phyloP scores from a whole-genome alignment of 1,140 invertebrate genomes.

The Diabrotica undecimpunctata region DNA sequence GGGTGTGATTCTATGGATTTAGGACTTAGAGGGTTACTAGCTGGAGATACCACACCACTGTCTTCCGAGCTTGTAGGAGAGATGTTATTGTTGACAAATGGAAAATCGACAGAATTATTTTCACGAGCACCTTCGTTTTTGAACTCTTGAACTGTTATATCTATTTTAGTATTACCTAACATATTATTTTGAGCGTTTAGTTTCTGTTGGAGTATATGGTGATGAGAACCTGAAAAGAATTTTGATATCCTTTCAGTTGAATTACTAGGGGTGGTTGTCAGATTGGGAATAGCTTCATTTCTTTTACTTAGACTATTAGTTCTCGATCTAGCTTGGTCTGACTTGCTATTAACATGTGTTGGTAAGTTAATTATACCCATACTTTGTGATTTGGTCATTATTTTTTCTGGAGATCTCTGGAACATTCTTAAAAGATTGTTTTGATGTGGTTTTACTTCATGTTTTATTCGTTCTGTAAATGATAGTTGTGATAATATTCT shows the following conservation, averaged over 20 bases:
- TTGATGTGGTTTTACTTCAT: constrained; percentile 23
- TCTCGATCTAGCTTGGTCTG: too few relatives aligned
- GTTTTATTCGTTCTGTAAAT: constrained; percentile 30
- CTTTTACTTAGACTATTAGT: neutral
- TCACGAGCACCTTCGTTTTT: constrained; percentile 23
- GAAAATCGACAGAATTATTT: constrained; percentile 12
- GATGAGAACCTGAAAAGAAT: constrained; percentile 63
- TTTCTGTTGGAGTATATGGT: constrained; percentile 58
- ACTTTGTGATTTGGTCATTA: constrained; percentile 41
- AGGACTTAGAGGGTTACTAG: constrained; percentile 41
- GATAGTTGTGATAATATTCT: constrained; percentile 57
- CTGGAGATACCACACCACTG: constrained; percentile 45
- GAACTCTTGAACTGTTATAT: constrained; percentile 43
- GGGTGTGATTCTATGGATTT: constrained; percentile 51
- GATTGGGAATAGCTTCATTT: constrained; percentile 5
- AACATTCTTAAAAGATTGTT: constrained; percentile 37
- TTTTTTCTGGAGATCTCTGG: constrained; percentile 28
- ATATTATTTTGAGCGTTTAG: constrained; percentile 24
- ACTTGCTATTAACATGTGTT: constrained; percentile 22
- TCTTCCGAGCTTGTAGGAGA: constrained; percentile 36
- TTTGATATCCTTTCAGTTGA: constrained; percentile 51
- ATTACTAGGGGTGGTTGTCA: constrained; percentile 22
- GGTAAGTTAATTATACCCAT: constrained; percentile 37
- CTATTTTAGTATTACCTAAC: constrained; percentile 35
- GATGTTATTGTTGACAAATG: constrained; percentile 28